A percentile compares a stretch with the other conserved stretches of the same genome.
Conservation (phyloP, 2,797 vertebrate species). For the Peromyscus melanophrys region DNA sequence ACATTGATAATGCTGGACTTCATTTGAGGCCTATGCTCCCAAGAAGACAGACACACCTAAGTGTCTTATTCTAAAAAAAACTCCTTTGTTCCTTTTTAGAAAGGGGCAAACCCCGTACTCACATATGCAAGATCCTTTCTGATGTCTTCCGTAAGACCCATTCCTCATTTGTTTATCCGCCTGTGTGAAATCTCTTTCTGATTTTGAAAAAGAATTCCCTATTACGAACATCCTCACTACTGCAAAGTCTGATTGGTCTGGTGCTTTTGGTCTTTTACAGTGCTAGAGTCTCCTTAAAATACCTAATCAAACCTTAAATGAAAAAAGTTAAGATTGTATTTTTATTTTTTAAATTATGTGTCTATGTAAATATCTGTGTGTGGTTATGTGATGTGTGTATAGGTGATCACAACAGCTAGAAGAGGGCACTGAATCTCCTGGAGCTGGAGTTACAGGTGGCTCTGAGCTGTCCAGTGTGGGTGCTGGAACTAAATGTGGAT, state of each 20-base stretch:
- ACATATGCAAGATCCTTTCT: not conserved
- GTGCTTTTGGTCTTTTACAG: slow-evolving; percentile 32
- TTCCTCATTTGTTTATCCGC: not conserved
- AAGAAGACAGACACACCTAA: not conserved
- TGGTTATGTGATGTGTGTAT: not conserved
- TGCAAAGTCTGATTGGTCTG: not conserved
- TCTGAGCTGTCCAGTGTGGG: not conserved
- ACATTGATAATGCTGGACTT: not conserved
- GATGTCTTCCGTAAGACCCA: not conserved
- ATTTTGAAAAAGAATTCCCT: slow-evolving; percentile 1
- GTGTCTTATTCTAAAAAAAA: not conserved
- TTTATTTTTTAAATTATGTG: not conserved
- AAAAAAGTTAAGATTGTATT: not conserved
- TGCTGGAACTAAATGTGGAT: not conserved
- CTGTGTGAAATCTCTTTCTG: not conserved
- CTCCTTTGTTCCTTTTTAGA: not conserved
- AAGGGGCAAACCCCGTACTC: not conserved
- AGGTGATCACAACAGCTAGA: not conserved
- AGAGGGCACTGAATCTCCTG: not conserved
- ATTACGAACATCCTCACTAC: not conserved
- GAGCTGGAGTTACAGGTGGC: not conserved
- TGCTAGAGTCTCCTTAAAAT: not conserved
- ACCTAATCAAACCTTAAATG: not conserved
- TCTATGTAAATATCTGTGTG: not conserved
- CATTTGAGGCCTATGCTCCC: not conserved